A percentile compares a stretch with the other conserved stretches of the same genome.
Conservation (phyloP, 30 jellyfish, hydroid and myxozoan genomes). For the Nemopilema nomurai region DNA sequence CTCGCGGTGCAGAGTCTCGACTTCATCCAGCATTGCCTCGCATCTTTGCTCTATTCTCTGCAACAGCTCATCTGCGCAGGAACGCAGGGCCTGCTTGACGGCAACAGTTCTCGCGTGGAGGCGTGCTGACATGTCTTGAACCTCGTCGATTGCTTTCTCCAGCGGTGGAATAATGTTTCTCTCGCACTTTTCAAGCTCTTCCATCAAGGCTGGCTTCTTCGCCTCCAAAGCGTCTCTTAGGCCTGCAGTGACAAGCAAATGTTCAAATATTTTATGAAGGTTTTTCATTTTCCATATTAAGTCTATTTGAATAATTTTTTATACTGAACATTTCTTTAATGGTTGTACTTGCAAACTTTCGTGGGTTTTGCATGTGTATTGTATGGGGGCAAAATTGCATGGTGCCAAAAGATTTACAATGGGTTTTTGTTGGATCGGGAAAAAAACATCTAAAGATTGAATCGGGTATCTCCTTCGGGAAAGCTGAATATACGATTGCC, state of each 20-base stretch:
- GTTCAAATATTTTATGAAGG: too few species aligned
- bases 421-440: too few species aligned
- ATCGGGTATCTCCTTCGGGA: too few species aligned
- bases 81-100: constrained; percentile 83
- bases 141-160: constrained; percentile 92
- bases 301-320: too few species aligned
- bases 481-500: too few species aligned
- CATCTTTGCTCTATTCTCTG: constrained; percentile 81
- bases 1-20: constrained; percentile 62
- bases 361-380: too few species aligned
- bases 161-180: constrained; percentile 80
- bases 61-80: constrained; percentile 79
- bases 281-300: too few species aligned
- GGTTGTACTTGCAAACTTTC: too few species aligned
- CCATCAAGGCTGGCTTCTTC: constrained; percentile 74
- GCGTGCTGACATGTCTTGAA: constrained; percentile 98
- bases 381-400: too few species aligned
- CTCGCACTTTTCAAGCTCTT: constrained; percentile 75
- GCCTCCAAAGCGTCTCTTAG: constrained; percentile 87
- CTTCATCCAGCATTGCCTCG: constrained; percentile 69
- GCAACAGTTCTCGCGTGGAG: constrained; percentile 96
- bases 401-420: too few species aligned
- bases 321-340: too few species aligned
- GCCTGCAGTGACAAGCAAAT: constrained; percentile 49
- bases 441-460: too few species aligned